Conservation (phyloP, 1,140 invertebrate genomes). For the Propsilocerus akamusi region DNA sequence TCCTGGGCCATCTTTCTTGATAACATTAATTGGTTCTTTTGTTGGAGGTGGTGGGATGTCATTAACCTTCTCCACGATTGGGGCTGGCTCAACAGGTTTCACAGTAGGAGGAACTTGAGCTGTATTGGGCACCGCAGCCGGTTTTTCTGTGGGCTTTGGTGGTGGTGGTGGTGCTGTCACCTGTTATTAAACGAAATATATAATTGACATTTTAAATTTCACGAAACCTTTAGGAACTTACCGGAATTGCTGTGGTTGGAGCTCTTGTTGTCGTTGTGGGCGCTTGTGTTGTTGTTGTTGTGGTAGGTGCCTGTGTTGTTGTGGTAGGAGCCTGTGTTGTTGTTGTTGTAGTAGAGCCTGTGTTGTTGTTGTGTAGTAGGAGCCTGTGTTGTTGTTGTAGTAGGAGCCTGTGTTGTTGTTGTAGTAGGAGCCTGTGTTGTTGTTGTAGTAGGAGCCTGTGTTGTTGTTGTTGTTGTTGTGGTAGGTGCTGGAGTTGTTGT, state of each 20-base stretch:
- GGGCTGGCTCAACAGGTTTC: slow-evolving; percentile 20
- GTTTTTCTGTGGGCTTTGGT: neutral
- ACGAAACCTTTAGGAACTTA: neutral
- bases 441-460: neutral
- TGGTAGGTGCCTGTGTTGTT: slow-evolving; percentile 7
- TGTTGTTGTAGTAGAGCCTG: slow-evolving; percentile 9
- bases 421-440: neutral
- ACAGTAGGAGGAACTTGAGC: neutral
- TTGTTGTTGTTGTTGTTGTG: neutral
- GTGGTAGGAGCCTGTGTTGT: slow-evolving; percentile 8
- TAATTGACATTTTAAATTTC: too few species aligned
- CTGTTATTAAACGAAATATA: neutral
- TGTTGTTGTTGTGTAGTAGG: slow-evolving; percentile 10
- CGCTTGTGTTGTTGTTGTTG: slow-evolving; percentile 13
- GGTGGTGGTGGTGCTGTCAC: neutral
- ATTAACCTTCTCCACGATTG: slow-evolving; percentile 30
- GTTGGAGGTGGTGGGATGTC: slow-evolving; percentile 30
- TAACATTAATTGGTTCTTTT: slow-evolving; percentile 33
- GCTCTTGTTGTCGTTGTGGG: slow-evolving; percentile 9
- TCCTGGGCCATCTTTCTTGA: slow-evolving; percentile 29
- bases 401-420: slow-evolving; percentile 13
- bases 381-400: slow-evolving; percentile 9
- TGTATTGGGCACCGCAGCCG: neutral
- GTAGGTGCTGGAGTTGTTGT: neutral
- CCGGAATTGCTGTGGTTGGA: neutral